These are phyloP conservation scores for Cynopterus brachyotis DNA, from an alignment of 2,113 vertebrate species.

Conservation along the genomic window DNA sequence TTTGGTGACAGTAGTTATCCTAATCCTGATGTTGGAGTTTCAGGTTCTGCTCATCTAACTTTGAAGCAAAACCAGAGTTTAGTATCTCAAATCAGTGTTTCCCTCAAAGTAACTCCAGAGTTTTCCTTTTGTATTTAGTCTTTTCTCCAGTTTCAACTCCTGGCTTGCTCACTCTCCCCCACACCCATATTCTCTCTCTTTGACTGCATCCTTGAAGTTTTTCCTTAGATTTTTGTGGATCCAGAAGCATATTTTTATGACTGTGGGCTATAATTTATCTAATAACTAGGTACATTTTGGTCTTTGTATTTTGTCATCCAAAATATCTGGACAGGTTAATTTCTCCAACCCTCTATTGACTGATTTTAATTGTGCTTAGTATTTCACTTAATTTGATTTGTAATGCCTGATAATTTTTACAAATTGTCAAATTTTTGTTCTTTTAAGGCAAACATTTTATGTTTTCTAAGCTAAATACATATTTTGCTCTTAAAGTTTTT, in stretches of 20 bases:
- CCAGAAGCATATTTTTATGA: neutral
- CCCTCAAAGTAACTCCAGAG: neutral
- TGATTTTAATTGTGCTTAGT: neutral
- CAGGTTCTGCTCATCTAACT: neutral
- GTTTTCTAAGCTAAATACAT: neutral
- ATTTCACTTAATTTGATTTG: neutral
- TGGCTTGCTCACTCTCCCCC: neutral
- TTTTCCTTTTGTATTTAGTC: neutral
- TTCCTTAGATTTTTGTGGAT: neutral
- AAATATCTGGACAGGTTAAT: neutral
- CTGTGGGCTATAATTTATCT: neutral
- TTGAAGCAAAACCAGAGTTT: neutral
- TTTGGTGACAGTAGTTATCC: too few relatives aligned
- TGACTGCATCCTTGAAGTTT: neutral
- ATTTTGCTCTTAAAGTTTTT: neutral
- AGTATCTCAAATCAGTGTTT: neutral
- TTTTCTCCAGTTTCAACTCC: neutral
- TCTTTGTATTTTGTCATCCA: neutral
- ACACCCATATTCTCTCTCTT: too few relatives aligned
- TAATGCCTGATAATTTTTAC: neutral
- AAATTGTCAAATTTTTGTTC: slow-evolving; percentile 6
- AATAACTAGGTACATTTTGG: neutral
- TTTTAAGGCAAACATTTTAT: neutral
- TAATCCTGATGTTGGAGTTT: neutral
- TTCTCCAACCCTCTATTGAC: neutral